Conservation (phyloP, 2,797 vertebrate genomes). For the Stomatorhinus walkeri region DNA sequence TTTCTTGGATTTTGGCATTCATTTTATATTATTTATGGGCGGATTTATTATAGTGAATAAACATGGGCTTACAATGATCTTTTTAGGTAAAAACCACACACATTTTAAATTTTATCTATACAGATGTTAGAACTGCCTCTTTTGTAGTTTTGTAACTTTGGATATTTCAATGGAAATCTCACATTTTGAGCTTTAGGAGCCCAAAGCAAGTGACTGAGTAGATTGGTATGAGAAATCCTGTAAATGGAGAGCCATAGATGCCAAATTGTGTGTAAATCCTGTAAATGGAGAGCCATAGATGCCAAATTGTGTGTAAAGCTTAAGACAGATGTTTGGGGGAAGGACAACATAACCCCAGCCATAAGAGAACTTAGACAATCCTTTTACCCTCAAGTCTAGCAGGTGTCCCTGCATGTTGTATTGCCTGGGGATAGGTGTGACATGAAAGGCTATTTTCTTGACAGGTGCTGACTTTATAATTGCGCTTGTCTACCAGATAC, state of each 20-base stretch:
- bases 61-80: not conserved
- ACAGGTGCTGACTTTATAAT: slow-evolving; percentile 3
- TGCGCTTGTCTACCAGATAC: not conserved
- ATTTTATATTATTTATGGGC: not conserved
- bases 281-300: not conserved
- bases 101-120: not conserved
- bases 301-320: not conserved
- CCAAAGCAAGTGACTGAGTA: not conserved
- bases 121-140: not conserved
- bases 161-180: not conserved
- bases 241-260: not conserved
- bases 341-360: not conserved
- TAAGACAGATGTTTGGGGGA: not conserved
- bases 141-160: not conserved
- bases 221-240: not conserved
- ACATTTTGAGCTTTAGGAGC: not conserved
- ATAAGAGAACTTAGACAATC: not conserved
- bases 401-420: not conserved
- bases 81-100: not conserved
- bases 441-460: not conserved
- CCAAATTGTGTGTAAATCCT: not conserved
- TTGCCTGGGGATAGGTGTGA: not conserved
- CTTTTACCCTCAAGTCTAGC: not conserved
- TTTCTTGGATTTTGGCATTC: not conserved
- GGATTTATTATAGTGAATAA: not conserved